These are phyloP conservation scores for Alfaro cultratus DNA, from an alignment of 2,797 vertebrate species.

Conservation along the genomic window DNA sequence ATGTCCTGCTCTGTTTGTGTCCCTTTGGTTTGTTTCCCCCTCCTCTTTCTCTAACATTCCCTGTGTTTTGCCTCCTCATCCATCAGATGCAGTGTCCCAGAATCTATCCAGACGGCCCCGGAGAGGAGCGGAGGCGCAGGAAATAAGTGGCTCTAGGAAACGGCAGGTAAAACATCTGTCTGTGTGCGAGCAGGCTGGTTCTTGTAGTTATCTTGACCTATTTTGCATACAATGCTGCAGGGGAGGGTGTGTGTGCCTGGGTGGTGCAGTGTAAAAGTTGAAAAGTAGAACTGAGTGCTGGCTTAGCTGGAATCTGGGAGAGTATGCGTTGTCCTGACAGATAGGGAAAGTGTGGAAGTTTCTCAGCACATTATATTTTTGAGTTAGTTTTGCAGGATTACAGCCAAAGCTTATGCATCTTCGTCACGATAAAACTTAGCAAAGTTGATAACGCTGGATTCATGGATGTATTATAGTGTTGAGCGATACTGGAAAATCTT, in stretches of 20 bases:
- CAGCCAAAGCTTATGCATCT: background rate
- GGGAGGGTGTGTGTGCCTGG: conserved; percentile 1
- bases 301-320: conserved; percentile 51
- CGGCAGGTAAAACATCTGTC: conserved; percentile 54
- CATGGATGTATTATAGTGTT: background rate
- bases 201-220: conserved; percentile 41
- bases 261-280: conserved; percentile 11
- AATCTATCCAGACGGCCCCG: conserved; percentile 36
- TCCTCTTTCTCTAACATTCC: background rate
- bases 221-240: conserved; percentile 29
- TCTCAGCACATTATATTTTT: conserved; percentile 28
- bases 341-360: conserved; percentile 44
- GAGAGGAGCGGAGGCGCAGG: conserved; percentile 55
- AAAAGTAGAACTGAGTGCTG: conserved; percentile 34
- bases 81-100: conserved; percentile 66
- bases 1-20: background rate
- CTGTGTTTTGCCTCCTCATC: conserved; percentile 19
- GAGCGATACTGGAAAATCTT: background rate
- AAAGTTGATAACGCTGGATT: background rate
- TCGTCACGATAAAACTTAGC: background rate
- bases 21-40: too few relatives aligned
- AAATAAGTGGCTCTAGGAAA: conserved; percentile 64
- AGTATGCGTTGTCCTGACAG: conserved; percentile 51
- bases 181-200: conserved; percentile 15
- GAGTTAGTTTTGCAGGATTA: conserved; percentile 12